phyloP scores from a whole-genome alignment of 1,140 invertebrate species.

The Cardiocondyla obscurior region DNA sequence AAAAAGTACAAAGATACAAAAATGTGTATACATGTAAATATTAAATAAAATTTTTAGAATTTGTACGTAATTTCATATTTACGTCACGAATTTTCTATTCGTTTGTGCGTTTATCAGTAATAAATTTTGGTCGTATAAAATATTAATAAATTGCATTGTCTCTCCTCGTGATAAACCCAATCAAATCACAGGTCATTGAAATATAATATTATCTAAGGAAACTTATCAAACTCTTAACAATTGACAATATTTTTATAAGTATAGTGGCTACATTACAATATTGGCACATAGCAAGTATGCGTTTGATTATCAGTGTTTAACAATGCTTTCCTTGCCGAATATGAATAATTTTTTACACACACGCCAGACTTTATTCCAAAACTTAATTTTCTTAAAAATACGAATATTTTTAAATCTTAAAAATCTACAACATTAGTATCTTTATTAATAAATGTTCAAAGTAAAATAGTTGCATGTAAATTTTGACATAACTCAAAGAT shows the following conservation, averaged over 20 bases:
- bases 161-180: not conserved
- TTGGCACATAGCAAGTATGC: constrained; percentile 60
- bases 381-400: constrained; percentile 6
- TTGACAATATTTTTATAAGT: constrained; percentile 50
- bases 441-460: constrained; percentile 37
- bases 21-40: constrained; percentile 18
- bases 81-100: not conserved
- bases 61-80: not conserved
- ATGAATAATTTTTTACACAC: not conserved
- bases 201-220: constrained; percentile 30
- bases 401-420: not conserved
- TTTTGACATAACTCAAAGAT: constrained; percentile 69
- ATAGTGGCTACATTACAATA: constrained; percentile 44
- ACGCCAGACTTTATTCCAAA: not conserved
- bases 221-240: constrained; percentile 14
- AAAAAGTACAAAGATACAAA: constrained; percentile 27
- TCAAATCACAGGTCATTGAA: constrained; percentile 25
- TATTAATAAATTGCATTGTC: not conserved
- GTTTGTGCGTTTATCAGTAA: not conserved
- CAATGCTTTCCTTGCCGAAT: not conserved
- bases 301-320: constrained; percentile 3
- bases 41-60: too few species aligned
- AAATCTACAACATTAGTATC: constrained; percentile 1
- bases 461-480: constrained; percentile 22
- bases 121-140: not conserved